Conservation (phyloP, 2,113 vertebrate genomes). For the Acanthisitta chloris region DNA sequence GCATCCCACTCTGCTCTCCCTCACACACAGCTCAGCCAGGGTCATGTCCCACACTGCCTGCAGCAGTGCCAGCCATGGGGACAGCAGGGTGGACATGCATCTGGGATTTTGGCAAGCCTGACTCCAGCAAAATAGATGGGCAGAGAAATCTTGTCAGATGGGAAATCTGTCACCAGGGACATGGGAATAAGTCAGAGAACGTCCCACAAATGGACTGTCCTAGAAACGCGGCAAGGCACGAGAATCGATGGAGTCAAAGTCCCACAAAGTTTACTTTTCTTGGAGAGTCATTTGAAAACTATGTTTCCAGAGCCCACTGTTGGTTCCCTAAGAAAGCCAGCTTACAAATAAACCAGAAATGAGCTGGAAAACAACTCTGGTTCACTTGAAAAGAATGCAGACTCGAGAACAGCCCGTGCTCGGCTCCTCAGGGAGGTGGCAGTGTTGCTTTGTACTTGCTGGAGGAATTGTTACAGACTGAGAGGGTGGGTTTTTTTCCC, state of each 20-base stretch:
- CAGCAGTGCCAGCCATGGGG: accelerated
- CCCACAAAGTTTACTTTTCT: conserved; percentile 37
- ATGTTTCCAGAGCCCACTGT: conserved; percentile 38
- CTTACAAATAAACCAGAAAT: conserved; percentile 56
- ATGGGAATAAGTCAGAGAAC: conserved; percentile 30
- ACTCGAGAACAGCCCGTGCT: conserved; percentile 24
- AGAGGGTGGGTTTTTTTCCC: conserved; percentile 7
- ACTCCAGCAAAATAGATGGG: neutral
- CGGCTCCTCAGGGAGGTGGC: conserved; percentile 88
- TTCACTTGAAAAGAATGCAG: conserved; percentile 51
- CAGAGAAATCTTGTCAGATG: neutral
- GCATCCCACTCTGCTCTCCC: neutral
- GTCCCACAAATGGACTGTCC: neutral
- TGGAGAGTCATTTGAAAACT: conserved; percentile 39
- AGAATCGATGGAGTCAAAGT: neutral
- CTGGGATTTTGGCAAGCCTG: neutral
- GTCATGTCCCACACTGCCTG: accelerated
- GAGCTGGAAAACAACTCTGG: conserved; percentile 1
- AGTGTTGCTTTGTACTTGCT: conserved; percentile 83
- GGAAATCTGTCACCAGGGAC: neutral
- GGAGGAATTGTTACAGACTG: neutral
- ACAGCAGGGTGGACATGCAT: accelerated
- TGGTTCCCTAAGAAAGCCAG: conserved; percentile 40
- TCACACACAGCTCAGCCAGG: neutral
- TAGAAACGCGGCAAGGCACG: neutral